Base-by-base conservation (phyloP, 2,888 invertebrate genomes). In the Neoitamus cyanurus region DNA sequence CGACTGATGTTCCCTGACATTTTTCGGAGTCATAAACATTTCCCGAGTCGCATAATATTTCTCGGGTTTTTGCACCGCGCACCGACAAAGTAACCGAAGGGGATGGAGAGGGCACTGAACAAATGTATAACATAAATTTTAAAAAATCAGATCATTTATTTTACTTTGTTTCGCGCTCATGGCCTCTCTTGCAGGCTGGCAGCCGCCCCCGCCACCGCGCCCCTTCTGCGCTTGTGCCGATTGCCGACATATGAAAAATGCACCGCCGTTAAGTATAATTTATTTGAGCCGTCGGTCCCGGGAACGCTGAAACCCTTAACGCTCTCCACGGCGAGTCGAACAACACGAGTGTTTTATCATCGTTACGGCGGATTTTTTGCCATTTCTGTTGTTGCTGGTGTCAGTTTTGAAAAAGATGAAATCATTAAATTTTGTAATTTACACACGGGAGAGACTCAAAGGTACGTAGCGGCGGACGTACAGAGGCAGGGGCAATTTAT, bases 91-190 rank as follows among this genome's bases (percentile, higher is more conserved):
- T 58, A 58, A 20, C 58, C 58, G 58, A 11, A 58, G 58, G 70
- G 78, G 31, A n/a, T 28, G 15, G 42, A 42, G 70, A 68, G 28
- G 75, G 72, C 78, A 34, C 78, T 69, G 80, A 86, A 86, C 86
- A 85, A 86, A 86, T 86, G 86, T 84, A 34, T 34, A 20, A 83
- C 77, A 86, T 85, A 86, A 86, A 86, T 86, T 86, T 84, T 69
- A 80, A 85, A 86, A 86, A 86, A 86, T 86, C 84, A 82, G 48
- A 78, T 84, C 86, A 85, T 85, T 86, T 84, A 85, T 85, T 86
- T 80, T 86, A 84, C 84, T 84, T 84, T 84, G 82, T 84, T 78
- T 82, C 72, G 42, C 34, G 48, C 70, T 36, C 83, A 9, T 20
- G 20, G 30, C 46, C 46, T 46, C 42, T 58, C 25, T 11, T 83